Conservation (phyloP, 1,140 invertebrate species). For the Drosophila pallidifrons region DNA sequence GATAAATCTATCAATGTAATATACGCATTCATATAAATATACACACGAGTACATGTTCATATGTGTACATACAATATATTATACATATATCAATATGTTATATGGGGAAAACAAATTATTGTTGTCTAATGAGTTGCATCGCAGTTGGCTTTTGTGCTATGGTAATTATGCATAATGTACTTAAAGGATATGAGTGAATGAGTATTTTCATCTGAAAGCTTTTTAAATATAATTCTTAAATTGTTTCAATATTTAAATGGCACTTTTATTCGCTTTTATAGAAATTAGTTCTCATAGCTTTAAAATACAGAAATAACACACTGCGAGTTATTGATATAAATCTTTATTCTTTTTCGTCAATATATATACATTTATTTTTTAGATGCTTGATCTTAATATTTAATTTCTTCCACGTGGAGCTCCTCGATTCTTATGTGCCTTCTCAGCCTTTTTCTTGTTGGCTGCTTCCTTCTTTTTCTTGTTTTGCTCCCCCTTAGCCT, state of each 20-base stretch:
- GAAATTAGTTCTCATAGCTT: too few species aligned
- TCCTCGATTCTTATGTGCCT: slow-evolving; percentile 13
- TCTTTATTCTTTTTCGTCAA: too few species aligned
- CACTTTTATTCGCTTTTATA: neutral
- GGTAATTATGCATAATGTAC: slow-evolving; percentile 26
- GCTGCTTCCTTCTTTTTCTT: neutral
- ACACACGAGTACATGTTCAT: neutral
- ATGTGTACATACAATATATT: neutral
- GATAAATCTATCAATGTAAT: slow-evolving; percentile 43
- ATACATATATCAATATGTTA: slow-evolving; percentile 2
- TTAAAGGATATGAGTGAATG: slow-evolving; percentile 8
- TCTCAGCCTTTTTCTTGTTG: slow-evolving; percentile 9
- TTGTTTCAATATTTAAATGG: neutral
- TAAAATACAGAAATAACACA: too few species aligned
- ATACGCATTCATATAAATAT: neutral
- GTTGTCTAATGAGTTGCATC: slow-evolving; percentile 53
- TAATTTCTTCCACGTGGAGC: slow-evolving; percentile 10
- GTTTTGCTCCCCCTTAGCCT: slow-evolving; percentile 4
- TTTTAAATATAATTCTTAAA: slow-evolving; percentile 2
- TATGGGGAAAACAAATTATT: slow-evolving; percentile 38
- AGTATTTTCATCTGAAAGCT: neutral
- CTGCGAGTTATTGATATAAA: too few species aligned
- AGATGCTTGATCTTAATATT: neutral
- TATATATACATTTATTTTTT: neutral
- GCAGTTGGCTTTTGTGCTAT: slow-evolving; percentile 37